Evolutionary conservation across 2,888 invertebrate genomes (phyloP).

Genomic region (Eupelmus urozonus): DNA sequence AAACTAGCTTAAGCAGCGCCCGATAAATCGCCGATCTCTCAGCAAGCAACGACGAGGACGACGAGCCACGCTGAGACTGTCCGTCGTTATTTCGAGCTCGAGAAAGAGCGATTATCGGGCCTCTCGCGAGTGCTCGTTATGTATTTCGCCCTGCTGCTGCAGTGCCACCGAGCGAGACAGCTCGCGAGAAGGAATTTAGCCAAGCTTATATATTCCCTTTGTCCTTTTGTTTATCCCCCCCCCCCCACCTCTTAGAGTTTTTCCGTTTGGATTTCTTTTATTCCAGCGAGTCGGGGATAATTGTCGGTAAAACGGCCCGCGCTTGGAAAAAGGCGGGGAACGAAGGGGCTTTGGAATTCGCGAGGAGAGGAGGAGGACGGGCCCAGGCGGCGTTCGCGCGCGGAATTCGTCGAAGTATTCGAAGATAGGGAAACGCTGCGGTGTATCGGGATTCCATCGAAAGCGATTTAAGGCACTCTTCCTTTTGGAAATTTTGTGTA

Average conservation of each 20-base stretch:
- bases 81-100: slow-evolving; percentile 55
- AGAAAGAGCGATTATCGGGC: slow-evolving; percentile 53
- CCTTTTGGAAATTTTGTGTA: slow-evolving; percentile 19
- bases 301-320: slow-evolving; percentile 26
- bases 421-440: slow-evolving; percentile 36
- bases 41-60: slow-evolving; percentile 14
- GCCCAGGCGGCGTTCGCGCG: too few species aligned
- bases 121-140: slow-evolving; percentile 51
- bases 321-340: not conserved
- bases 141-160: slow-evolving; percentile 29
- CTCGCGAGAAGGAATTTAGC: slow-evolving; percentile 17
- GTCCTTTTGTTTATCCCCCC: slow-evolving; percentile 11
- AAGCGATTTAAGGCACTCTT: slow-evolving; percentile 47
- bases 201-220: not conserved
- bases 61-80: slow-evolving; percentile 42
- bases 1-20: slow-evolving; percentile 22
- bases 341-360: slow-evolving; percentile 25
- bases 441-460: slow-evolving; percentile 49
- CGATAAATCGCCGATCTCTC: slow-evolving; percentile 49
- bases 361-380: not conserved
- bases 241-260: not conserved
- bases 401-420: slow-evolving; percentile 39
- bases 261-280: not conserved
- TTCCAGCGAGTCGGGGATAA: slow-evolving; percentile 8
- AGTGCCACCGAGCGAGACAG: slow-evolving; percentile 16